Evolutionary conservation across 1,140 invertebrate species (phyloP).

Genomic region (Calephelis nemesis): DNA sequence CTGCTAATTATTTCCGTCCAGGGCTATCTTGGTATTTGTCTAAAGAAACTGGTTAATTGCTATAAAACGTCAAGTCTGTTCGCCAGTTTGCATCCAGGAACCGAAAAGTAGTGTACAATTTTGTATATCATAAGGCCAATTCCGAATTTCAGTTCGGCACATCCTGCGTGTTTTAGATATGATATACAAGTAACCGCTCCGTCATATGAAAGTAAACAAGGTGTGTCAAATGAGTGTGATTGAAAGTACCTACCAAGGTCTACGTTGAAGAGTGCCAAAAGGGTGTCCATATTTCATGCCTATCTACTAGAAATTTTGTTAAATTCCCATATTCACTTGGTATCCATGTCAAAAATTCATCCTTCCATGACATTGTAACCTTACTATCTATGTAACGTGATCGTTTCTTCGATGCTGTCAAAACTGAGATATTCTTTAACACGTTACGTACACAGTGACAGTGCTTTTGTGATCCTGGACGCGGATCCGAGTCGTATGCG

Average conservation of each 20-base stretch:
- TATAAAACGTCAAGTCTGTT: conserved; percentile 77
- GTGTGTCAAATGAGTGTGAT: conserved; percentile 56
- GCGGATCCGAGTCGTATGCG: conserved; percentile 49
- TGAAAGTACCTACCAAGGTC: conserved; percentile 56
- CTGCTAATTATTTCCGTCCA: conserved; percentile 43
- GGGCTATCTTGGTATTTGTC: conserved; percentile 62
- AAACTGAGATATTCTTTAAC: conserved; percentile 62
- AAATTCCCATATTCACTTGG: conserved; percentile 55
- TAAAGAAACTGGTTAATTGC: conserved; percentile 43
- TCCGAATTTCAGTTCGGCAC: conserved; percentile 69
- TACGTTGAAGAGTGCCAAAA: conserved; percentile 61
- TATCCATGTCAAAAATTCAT: conserved; percentile 61
- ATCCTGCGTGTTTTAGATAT: conserved; percentile 69
- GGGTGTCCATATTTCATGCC: conserved; percentile 59
- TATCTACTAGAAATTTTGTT: conserved; percentile 56
- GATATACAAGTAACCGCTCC: conserved; percentile 73
- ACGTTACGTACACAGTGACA: conserved; percentile 55
- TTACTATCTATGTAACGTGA: conserved; percentile 64
- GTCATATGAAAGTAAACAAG: conserved; percentile 58
- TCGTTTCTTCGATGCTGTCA: conserved; percentile 60
- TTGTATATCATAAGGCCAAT: conserved; percentile 79
- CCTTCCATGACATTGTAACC: conserved; percentile 63
- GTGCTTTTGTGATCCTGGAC: conserved; percentile 60
- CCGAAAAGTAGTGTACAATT: conserved; percentile 77
- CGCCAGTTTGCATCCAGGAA: conserved; percentile 81